Base-by-base conservation (phyloP, 2,113 vertebrate species). In the Oreotragus oreotragus region DNA sequence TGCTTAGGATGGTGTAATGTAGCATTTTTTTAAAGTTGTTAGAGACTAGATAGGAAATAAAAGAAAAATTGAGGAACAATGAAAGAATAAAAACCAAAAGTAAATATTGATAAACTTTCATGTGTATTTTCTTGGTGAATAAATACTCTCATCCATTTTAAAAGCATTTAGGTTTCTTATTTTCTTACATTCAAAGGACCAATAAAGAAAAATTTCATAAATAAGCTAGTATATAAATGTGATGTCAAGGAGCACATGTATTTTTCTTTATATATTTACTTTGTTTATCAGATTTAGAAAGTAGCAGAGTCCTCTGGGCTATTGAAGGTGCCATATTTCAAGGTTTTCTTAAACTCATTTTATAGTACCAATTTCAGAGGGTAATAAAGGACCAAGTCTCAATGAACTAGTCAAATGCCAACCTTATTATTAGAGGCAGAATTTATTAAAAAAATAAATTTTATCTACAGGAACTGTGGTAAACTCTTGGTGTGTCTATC, bases 251-350 rank as follows among this genome's bases (percentile, higher is more conserved):
- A 84, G 27, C 57, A 58, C 57, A 90, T 95, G 70, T 92, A 96
- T 98, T 96, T 98, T 97, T 97, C 97, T 96, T 96, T 62, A 95
- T 86, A 86, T 96, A 87, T 97, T 97, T 96, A 92, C 86, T 96
- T 97, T 96, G 60, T 86, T 98, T 97, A 98, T 98, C 53, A 7
- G 90, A 98, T 97, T 97, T 89, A 84, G 86, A 93, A 97, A 92
- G 85, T 89, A 62, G 55, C 84, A 88, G 36, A 93, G 73, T 96
- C 94, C 94, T 95, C 83, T 95, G 81, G 92, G 92, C 90, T 97
- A 86, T 80, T 95, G 90, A 95, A 96, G 39, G 57, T 76, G 86
- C 92, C 86, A 96, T 98, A 97, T 94, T 97, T 98, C 95, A 98
- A 80, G 25, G 81, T 97, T 96, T 94, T 81, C 92, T 93, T 93